Conservation (phyloP, 2,797 vertebrate species). For the Gymnopithys bicolor region DNA sequence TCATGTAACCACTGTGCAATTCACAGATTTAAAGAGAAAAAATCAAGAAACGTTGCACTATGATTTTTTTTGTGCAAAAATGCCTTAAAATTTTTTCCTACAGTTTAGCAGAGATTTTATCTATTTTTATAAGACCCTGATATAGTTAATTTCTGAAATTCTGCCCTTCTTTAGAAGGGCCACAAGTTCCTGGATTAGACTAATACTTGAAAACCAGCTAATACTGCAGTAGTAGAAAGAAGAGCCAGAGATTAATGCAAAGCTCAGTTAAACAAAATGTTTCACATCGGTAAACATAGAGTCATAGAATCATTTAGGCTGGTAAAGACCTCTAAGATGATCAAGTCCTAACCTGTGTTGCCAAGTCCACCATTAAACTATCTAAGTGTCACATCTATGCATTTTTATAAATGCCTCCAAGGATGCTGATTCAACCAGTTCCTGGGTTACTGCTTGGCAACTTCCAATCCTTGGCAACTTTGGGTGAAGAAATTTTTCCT, state of each 20-base stretch:
- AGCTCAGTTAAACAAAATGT: neutral
- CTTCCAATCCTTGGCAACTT: neutral
- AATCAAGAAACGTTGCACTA: neutral
- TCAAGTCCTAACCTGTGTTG: neutral
- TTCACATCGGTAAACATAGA: neutral
- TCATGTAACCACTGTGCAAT: neutral
- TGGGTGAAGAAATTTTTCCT: neutral
- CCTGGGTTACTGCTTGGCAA: neutral
- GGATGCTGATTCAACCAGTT: neutral
- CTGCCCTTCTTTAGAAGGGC: neutral
- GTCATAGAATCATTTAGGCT: neutral
- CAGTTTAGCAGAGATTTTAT: neutral
- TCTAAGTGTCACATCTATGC: neutral
- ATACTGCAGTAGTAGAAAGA: neutral
- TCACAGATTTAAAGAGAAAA: neutral
- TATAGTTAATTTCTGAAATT: neutral
- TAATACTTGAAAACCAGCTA: neutral
- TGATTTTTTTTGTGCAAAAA: neutral
- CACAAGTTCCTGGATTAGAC: neutral
- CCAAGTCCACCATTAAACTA: neutral
- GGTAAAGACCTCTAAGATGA: neutral
- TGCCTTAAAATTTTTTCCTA: neutral
- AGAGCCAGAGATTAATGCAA: neutral
- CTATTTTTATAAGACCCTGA: neutral
- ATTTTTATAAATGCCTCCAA: neutral